Percentiles rank a stretch among this genome's conserved stretches.
Conservation (phyloP, 2,888 invertebrate genomes). For the Dusona sp. region DNA sequence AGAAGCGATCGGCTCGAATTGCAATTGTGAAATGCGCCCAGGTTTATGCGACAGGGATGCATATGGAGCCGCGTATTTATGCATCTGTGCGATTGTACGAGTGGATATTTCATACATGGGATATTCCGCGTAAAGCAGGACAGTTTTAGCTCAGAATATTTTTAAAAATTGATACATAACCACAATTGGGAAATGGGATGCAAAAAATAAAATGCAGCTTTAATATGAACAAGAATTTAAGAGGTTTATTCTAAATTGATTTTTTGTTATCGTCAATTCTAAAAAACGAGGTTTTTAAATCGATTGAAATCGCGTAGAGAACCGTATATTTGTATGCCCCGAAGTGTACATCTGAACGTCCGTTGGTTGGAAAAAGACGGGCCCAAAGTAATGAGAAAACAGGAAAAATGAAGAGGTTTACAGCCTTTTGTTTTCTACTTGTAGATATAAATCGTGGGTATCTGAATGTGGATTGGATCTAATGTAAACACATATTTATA, state of each 20-base stretch:
- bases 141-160: background rate
- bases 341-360: background rate
- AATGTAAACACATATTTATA: background rate
- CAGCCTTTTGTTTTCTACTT: conserved; percentile 5
- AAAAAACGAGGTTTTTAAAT: too few species aligned
- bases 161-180: background rate
- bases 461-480: background rate
- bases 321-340: background rate
- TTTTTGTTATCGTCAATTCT: background rate
- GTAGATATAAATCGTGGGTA: conserved; percentile 4
- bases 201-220: background rate
- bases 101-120: background rate
- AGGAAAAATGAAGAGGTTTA: background rate
- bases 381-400: background rate
- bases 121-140: background rate
- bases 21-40: conserved; percentile 43
- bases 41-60: conserved; percentile 32
- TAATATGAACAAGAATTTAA: background rate
- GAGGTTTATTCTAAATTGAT: background rate
- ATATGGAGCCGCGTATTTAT: conserved; percentile 7
- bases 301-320: background rate
- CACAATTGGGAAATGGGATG: too few species aligned
- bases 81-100: background rate
- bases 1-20: conserved; percentile 13
- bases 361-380: background rate